These are phyloP conservation scores for Phyllotis vaccarum DNA, from an alignment of 2,797 vertebrate genomes.

Conservation along the genomic window DNA sequence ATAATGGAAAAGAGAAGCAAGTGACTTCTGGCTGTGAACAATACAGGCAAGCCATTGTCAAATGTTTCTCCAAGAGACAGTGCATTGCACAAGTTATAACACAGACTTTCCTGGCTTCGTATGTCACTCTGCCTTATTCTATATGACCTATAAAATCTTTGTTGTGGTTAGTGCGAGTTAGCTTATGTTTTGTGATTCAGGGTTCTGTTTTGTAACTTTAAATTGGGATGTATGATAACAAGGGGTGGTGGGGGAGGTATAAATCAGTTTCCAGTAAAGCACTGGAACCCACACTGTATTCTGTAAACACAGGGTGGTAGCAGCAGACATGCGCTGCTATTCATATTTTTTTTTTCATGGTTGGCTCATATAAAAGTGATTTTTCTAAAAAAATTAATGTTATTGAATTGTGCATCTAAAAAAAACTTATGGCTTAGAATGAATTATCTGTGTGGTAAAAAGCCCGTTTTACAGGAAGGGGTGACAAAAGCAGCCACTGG, in stretches of 20 bases:
- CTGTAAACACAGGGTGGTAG: neutral
- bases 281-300: neutral
- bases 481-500: neutral
- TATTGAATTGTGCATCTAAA: neutral
- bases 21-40: neutral
- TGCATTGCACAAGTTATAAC: neutral
- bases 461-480: neutral
- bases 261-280: neutral
- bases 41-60: neutral
- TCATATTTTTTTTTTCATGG: neutral
- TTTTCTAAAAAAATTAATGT: neutral
- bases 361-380: neutral
- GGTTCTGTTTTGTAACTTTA: neutral
- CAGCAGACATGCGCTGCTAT: neutral
- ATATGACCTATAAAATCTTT: neutral
- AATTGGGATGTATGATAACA: neutral
- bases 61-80: neutral
- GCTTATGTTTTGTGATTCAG: neutral
- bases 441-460: neutral
- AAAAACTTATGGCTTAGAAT: conserved; percentile 16
- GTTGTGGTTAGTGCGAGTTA: neutral
- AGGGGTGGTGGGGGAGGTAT: neutral
- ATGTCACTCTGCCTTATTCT: neutral
- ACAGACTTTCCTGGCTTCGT: neutral
- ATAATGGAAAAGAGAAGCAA: conserved; percentile 1